Conservation (phyloP, 1,140 invertebrate genomes). For the Achroia grisella region DNA sequence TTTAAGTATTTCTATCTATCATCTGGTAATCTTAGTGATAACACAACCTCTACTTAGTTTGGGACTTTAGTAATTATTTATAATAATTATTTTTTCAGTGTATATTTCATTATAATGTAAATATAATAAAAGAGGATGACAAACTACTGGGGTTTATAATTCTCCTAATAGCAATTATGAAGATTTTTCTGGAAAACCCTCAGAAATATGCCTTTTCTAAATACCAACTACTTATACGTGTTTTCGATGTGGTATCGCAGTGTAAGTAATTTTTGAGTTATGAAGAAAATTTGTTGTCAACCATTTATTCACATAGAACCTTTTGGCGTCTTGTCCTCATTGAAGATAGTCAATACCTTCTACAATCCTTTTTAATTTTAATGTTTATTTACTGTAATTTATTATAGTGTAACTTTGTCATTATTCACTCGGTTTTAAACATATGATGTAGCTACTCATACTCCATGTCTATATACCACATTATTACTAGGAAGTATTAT, state of each 20-base stretch:
- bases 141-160: slow-evolving; percentile 26
- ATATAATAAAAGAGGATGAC: slow-evolving; percentile 14
- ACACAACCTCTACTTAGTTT: neutral
- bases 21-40: neutral
- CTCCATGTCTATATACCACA: no score
- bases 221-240: slow-evolving; percentile 13
- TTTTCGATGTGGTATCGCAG: slow-evolving; percentile 23
- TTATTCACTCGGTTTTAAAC: no score
- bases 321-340: no score
- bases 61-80: neutral
- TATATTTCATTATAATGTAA: slow-evolving; percentile 10
- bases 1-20: neutral
- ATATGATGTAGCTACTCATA: no score
- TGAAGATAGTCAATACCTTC: no score
- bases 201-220: slow-evolving; percentile 8
- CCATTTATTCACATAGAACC: no score
- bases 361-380: no score
- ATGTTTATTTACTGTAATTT: no score
- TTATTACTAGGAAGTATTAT: no score
- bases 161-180: slow-evolving; percentile 28
- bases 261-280: slow-evolving; percentile 27
- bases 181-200: slow-evolving; percentile 13
- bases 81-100: slow-evolving; percentile 16
- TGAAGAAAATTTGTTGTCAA: neutral
- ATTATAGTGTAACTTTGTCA: no score